Evolutionary conservation across 2,113 vertebrate genomes (phyloP), one percentile per base, ranked within the genome.

Genomic region (Poicephalus gulielmi): DNA sequence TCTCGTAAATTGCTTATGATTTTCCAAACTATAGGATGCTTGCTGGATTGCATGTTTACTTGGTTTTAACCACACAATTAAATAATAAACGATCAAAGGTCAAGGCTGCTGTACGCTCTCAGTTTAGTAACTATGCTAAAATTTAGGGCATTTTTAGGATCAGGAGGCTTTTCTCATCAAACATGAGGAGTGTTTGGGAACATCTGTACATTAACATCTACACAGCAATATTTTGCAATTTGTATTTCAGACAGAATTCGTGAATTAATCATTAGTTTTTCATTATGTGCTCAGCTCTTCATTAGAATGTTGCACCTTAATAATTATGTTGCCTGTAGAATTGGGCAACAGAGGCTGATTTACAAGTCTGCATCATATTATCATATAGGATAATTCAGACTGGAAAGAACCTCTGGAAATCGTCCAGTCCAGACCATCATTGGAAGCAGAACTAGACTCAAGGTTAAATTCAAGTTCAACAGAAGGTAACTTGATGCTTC

Each of bases 231-330:
- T 30, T 62, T 43, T 77, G 14, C 23, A 69, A 37, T 77, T 83
- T 85, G 53, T 80, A 44, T 74, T 93, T 93, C 83, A 90, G 79
- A 83, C 11, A 81, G 71, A 77, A 78, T 79, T 89, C 55, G 60
- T 86, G 82, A 90, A 88, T 88, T 80, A 80, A 74, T 77, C 27
- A 88, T 76, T 81, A 39, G n/a, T 12, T 93, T 96, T 88, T 94
- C 88, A 77, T 77, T 75, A 64, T 3, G 37, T 63, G 33, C 88
- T 91, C 49, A 83, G 90, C 59, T 88, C 46, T 90, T 78, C 49
- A 83, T 37, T 30, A 24, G 28, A 79, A 94, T 0, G 1, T 24
- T 59, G 43, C 85, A 86, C 53, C 73, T 93, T 75, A 80, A 35
- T 78, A 86, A 95, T 80, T 46, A 83, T 10, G 28, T 52, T 87